phyloP scores from a whole-genome alignment of 1,140 invertebrate species.

The Drosophila bifasciata region DNA sequence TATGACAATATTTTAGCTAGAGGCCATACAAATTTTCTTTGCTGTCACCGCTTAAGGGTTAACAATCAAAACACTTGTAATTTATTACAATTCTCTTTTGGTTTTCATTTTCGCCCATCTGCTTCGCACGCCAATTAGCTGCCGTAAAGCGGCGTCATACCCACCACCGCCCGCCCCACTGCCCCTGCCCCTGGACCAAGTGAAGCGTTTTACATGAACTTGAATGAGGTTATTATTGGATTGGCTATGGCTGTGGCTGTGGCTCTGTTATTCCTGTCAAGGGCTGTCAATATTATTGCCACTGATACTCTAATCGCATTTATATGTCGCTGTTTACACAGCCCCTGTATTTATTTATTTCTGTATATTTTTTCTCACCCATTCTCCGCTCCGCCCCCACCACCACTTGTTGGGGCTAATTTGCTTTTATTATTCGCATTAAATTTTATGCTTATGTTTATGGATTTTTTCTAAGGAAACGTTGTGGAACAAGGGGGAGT shows the following conservation, averaged over 20 bases:
- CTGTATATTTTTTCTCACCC: conserved; percentile 60
- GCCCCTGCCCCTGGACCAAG: neutral
- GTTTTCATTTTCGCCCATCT: conserved; percentile 44
- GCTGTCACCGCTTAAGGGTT: conserved; percentile 24
- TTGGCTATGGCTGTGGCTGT: too few species aligned
- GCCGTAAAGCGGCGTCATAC: neutral
- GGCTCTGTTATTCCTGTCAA: conserved; percentile 33
- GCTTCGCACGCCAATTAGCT: conserved; percentile 75
- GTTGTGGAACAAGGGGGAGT: conserved; percentile 34
- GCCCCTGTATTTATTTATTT: conserved; percentile 62
- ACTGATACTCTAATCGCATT: conserved; percentile 67
- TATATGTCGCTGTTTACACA: conserved; percentile 57
- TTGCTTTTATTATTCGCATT: conserved; percentile 79
- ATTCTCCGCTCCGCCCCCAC: conserved; percentile 3
- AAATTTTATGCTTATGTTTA: conserved; percentile 78
- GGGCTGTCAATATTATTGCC: conserved; percentile 71
- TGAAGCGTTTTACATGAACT: conserved; percentile 77
- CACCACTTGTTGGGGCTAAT: conserved; percentile 68
- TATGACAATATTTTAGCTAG: too few species aligned
- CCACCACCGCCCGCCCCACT: too few species aligned
- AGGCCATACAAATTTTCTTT: too few species aligned
- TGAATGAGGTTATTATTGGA: conserved; percentile 79
- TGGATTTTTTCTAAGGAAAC: conserved; percentile 73
- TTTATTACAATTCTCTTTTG: conserved; percentile 52
- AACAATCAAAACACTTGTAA: conserved; percentile 65